phyloP scores from a whole-genome alignment of 2,113 vertebrate genomes.

The Rhineura floridana region DNA sequence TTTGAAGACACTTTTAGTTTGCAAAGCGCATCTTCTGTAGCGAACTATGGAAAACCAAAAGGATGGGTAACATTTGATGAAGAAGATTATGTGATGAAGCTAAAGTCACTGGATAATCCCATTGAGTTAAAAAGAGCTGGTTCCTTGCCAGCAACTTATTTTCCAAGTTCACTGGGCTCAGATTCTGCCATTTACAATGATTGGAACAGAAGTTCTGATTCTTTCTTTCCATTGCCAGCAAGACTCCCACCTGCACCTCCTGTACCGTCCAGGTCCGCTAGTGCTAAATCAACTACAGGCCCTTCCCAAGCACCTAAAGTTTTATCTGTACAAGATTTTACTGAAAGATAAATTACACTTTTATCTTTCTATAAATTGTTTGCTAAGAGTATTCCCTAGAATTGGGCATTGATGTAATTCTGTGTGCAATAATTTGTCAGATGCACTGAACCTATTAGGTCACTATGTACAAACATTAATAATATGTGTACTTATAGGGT shows the following conservation, averaged over 20 bases:
- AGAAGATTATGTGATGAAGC: conserved; percentile 58
- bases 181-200: conserved; percentile 70
- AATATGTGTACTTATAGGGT: conserved; percentile 72
- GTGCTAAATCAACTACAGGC: conserved; percentile 60
- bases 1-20: conserved; percentile 57
- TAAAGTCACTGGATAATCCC: conserved; percentile 51
- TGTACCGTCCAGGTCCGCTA: conserved; percentile 72
- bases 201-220: conserved; percentile 76
- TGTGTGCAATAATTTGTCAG: conserved; percentile 77
- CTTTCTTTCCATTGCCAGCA: conserved; percentile 73
- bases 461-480: conserved; percentile 71
- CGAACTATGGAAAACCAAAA: conserved; percentile 67
- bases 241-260: conserved; percentile 80
- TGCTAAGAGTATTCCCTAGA: conserved; percentile 58
- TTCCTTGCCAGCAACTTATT: conserved; percentile 45
- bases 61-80: conserved; percentile 91
- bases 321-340: conserved; percentile 75
- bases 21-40: conserved; percentile 51
- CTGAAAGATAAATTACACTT: conserved; percentile 82
- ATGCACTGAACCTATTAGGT: conserved; percentile 74
- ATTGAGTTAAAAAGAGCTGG: conserved; percentile 41
- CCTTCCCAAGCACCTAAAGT: conserved; percentile 67
- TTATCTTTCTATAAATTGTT: too few relatives aligned
- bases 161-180: conserved; percentile 48
- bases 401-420: conserved; percentile 71